phyloP scores from a whole-genome alignment of 2,888 invertebrate species.

The Tanypteryx hageni region DNA sequence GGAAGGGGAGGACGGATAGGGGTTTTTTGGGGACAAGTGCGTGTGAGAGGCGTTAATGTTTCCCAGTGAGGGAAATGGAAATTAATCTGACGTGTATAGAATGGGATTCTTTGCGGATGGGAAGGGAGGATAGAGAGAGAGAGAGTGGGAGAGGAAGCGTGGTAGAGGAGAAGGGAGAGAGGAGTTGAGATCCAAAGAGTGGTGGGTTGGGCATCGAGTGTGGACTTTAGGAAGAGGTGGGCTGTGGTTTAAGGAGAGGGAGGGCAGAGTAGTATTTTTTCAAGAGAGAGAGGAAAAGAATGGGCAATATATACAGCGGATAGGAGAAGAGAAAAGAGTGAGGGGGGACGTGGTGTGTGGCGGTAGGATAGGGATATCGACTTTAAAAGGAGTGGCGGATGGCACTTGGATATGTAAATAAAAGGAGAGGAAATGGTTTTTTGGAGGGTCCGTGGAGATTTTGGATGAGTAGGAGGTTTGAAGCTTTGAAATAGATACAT shows the following conservation, averaged over 20 bases:
- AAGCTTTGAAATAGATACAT: slow-evolving; percentile 25
- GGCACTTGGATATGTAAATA: slow-evolving; percentile 29
- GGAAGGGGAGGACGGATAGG: background rate
- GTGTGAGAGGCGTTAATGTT: slow-evolving; percentile 38
- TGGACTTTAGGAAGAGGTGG: slow-evolving; percentile 23
- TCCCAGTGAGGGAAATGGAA: background rate
- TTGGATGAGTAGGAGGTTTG: background rate
- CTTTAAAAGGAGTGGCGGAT: slow-evolving; percentile 14
- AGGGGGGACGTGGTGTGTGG: slow-evolving; percentile 8
- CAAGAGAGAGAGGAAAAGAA: slow-evolving; percentile 23
- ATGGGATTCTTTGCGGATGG: background rate
- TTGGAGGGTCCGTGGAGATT: background rate
- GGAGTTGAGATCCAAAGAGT: background rate
- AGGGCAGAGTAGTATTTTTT: background rate
- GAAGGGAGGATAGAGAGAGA: background rate
- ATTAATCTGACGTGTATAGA: slow-evolving; percentile 47
- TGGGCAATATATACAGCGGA: slow-evolving; percentile 21
- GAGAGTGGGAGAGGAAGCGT: background rate
- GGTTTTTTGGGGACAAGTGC: slow-evolving; percentile 34
- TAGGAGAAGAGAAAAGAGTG: background rate
- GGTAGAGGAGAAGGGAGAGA: background rate
- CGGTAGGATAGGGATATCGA: slow-evolving; percentile 6
- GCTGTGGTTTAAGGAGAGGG: background rate
- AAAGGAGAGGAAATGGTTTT: slow-evolving; percentile 20
- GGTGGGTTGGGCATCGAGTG: background rate